phyloP scores from a whole-genome alignment of 1,140 invertebrate species.

The Drosophila santomea region DNA sequence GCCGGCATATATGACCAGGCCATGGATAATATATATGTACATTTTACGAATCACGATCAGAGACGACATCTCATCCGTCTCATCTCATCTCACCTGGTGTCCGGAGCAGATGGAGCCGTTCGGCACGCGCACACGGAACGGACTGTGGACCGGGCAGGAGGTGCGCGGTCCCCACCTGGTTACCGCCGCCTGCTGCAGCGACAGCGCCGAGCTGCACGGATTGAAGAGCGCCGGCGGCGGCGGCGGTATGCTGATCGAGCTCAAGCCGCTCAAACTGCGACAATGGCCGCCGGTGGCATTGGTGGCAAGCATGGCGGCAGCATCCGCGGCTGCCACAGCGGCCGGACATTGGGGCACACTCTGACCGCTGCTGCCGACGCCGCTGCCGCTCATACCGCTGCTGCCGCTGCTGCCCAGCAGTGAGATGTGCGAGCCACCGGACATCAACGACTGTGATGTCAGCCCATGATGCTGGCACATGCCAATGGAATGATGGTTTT shows the following conservation, averaged over 20 bases:
- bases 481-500: conserved; percentile 33
- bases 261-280: conserved; percentile 78
- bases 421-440: conserved; percentile 83
- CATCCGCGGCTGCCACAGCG: conserved; percentile 52
- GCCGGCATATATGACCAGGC: not conserved
- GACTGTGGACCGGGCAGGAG: conserved; percentile 88
- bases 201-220: conserved; percentile 83
- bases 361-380: conserved; percentile 74
- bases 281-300: conserved; percentile 54
- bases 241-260: conserved; percentile 75
- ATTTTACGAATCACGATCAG: not conserved
- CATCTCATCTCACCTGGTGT: conserved; percentile 85
- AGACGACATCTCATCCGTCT: conserved; percentile 60
- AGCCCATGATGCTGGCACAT: conserved; percentile 81
- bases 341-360: conserved; percentile 58
- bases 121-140: conserved; percentile 87
- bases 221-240: conserved; percentile 83
- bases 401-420: conserved; percentile 72
- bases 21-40: not conserved
- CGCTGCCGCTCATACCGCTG: conserved; percentile 76
- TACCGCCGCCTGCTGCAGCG: conserved; percentile 65
- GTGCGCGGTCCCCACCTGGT: conserved; percentile 83
- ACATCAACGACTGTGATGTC: conserved; percentile 83
- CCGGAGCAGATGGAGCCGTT: conserved; percentile 86
- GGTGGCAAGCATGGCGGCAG: conserved; percentile 12